Evolutionary conservation across 2,888 invertebrate genomes (phyloP).

Genomic region (Flexamia atlantica): DNA sequence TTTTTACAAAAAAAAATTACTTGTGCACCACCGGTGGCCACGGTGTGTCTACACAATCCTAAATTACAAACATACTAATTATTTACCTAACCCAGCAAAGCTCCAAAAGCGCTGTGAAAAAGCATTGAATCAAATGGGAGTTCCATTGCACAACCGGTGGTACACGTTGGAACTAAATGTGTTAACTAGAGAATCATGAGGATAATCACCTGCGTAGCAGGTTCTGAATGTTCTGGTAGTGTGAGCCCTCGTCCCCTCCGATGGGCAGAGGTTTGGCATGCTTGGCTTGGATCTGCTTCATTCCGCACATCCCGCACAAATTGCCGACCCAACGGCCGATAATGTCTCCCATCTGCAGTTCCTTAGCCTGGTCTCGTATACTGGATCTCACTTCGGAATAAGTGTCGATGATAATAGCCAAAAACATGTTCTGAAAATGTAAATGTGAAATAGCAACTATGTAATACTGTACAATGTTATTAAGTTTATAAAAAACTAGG

Average conservation of each 20-base stretch:
- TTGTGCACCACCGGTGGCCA: too few species aligned
- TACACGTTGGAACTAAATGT: too few species aligned
- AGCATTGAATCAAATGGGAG: too few species aligned
- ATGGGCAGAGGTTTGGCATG: background rate
- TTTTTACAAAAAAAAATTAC: too few species aligned
- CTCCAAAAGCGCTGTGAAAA: too few species aligned
- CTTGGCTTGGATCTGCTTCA: background rate
- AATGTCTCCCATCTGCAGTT: constrained; percentile 45
- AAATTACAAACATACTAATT: too few species aligned
- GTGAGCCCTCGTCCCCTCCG: background rate
- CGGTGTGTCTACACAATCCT: too few species aligned
- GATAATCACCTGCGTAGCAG: constrained; percentile 46
- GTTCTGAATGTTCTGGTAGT: constrained; percentile 50
- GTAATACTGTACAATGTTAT: too few species aligned
- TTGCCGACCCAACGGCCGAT: background rate
- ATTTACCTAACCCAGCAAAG: too few species aligned
- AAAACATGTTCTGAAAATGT: constrained; percentile 60
- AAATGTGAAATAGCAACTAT: too few species aligned
- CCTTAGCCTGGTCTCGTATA: constrained; percentile 32
- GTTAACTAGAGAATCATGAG: background rate
- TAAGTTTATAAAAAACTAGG: too few species aligned
- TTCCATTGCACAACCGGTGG: too few species aligned
- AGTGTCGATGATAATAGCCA: constrained; percentile 61
- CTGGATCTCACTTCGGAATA: constrained; percentile 55
- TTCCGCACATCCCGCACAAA: background rate